A percentile compares a stretch with the other conserved stretches of the same genome.
Evolutionary conservation across 1,140 invertebrate genomes (phyloP).

Genomic region (Pseudomyrmex gracilis): DNA sequence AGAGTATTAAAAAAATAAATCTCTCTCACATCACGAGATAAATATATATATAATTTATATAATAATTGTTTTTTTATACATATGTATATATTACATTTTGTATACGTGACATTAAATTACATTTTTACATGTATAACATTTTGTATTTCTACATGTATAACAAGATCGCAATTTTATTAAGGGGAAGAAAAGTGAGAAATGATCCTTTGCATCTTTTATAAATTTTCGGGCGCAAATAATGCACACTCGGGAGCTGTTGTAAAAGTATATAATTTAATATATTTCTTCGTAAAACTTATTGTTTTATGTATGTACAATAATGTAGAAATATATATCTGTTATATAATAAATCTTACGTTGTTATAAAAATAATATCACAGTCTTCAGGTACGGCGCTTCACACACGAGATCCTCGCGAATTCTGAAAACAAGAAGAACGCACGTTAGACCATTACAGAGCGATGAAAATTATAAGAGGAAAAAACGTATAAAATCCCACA

Average conservation of each 20-base stretch:
- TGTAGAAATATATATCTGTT: constrained; percentile 56
- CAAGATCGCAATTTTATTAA: no score
- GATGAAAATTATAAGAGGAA: background rate
- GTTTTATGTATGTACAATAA: constrained; percentile 48
- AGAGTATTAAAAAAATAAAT: no score
- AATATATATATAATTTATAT: no score
- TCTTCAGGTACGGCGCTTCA: constrained; percentile 82
- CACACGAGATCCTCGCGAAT: constrained; percentile 69
- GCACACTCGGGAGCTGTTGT: background rate
- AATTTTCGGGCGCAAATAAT: background rate
- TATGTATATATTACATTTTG: no score
- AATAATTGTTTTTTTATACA: no score
- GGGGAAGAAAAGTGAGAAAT: no score
- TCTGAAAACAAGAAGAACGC: constrained; percentile 81
- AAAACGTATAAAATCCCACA: constrained; percentile 48
- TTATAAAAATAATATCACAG: constrained; percentile 80
- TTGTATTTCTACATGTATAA: no score
- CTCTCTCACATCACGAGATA: no score
- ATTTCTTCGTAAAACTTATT: constrained; percentile 50
- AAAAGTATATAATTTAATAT: constrained; percentile 70
- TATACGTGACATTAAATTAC: no score
- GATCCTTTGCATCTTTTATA: background rate
- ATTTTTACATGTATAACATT: no score
- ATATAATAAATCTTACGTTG: constrained; percentile 60
- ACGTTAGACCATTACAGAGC: constrained; percentile 35